Evolutionary conservation across 2,113 vertebrate species (phyloP).

Genomic region (Pandion haliaetus): DNA sequence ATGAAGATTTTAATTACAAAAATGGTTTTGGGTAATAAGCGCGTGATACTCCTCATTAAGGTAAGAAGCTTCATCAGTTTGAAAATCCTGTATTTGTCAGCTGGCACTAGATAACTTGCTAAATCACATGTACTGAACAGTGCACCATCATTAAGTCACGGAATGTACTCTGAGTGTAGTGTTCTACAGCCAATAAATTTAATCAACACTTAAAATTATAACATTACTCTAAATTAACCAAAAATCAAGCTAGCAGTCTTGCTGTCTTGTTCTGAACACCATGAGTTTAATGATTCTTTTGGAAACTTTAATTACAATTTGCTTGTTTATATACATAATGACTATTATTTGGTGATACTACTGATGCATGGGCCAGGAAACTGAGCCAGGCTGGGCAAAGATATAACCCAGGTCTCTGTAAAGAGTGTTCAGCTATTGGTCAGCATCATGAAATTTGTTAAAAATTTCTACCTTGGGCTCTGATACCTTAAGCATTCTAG

Average conservation of each 20-base stretch:
- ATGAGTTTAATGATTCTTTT: background rate
- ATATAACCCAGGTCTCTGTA: background rate
- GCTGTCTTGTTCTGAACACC: background rate
- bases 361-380: background rate
- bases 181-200: background rate
- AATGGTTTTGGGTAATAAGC: background rate
- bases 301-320: background rate
- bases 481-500: background rate
- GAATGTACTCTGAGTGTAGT: background rate
- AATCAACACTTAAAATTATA: background rate
- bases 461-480: background rate
- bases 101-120: background rate
- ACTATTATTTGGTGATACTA: background rate
- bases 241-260: background rate
- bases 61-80: background rate
- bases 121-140: background rate
- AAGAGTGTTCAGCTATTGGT: background rate
- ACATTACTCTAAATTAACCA: background rate
- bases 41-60: background rate
- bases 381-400: background rate
- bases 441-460: background rate
- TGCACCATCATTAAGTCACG: background rate
- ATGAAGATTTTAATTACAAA: background rate
- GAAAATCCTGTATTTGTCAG: background rate
- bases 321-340: background rate